Base-by-base conservation (phyloP, 1,140 invertebrate species). In the Heliconius melpomene region DNA sequence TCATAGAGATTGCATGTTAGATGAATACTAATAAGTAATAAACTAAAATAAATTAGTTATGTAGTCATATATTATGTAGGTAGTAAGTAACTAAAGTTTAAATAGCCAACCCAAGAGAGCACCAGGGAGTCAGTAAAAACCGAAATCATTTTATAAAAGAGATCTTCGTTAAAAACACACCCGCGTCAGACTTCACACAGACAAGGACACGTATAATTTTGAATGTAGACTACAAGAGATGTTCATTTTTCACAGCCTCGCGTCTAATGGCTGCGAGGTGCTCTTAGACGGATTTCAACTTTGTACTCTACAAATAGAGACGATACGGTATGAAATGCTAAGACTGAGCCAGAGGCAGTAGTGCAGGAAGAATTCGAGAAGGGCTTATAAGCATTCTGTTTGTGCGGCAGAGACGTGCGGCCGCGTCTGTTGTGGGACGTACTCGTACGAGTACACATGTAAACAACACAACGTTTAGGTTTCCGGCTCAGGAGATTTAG, bases 201-300 rank as follows among this genome's bases (percentile, higher is more conserved):
- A 90, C 87, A 89, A 91, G 88, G 85, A 82, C 78, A 79, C 83
- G 86, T 87, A 83, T 89, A 89, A 90, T 91, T 91, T 93, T 93
- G 90, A 93, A 93, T 91, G 88, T 85, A 85, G 79, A 87, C 86
- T 85, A 87, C 87, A 83, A 87, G 88, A 88, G 88, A 88, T 88
- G 90, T 84, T 93, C 89, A 91, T 93, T 93, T 93, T 91, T 91
- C 90, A 89, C 86, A 80, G 74, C 81, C 72, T 76, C 60, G 60
- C 23, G 11, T 18, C 60, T 66, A 66, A 66, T 66, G 60, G 60
- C 60, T 66, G 60, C 23, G 11, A 36, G 32, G 32, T 36, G 32
- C 23, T 29, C 1, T 29, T 29, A 29, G 23, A 13, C 60, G 13
- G 13, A 66, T 16, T 29, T 66, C 23, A 66, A 29, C 60, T 66